Evolutionary conservation across 92 coral and sea anemone genomes (phyloP), one percentile per base, ranked within the genome.

Genomic region (Epizoanthus stellaris): DNA sequence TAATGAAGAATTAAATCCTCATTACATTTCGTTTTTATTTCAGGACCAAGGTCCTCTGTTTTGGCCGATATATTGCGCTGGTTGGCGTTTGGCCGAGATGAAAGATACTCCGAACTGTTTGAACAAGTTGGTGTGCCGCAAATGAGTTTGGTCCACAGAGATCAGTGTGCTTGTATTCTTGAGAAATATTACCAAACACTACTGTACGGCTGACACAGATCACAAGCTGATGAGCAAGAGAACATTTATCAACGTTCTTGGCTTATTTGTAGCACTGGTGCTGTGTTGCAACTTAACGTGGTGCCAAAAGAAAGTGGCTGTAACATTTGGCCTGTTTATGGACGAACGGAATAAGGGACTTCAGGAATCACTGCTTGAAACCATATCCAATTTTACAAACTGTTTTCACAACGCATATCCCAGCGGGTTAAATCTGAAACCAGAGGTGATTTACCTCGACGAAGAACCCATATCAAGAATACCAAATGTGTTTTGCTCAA

Each of bases 401-500:
- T 25, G 47, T 13, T 12, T 52, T 43, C 19, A 63, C 52, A 6
- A 67, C 10, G 45, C 5, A 61, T 61, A 19, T 64, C 45, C 72
- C 25, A 56, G 67, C 8, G 34, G 47, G 60, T 34, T 71, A 47
- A 67, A 85, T 0, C 60, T 94, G 34, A 65, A 85, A 2, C n/a
- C 68, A 14, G 57, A 84, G 1, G 73, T 81, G 23, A 80, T 92
- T n/a, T 54, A 76, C 9, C 10, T 94, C 19, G 74, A 85, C 11
- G 89, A 83, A 5, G 57, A 77, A 3, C 76, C 90, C 19, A 79
- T 90, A 11, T 57, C 85, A 7, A 84, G 93, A 52, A 75, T 92
- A 70, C 58, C 90, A 21, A 80, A 49, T 20, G 30, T 85, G 42
- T 92, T 94, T 73, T 94, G 98, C 63, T 34, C 76, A 21, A 84